Evolutionary conservation across 2,113 vertebrate species (phyloP), one percentile per base, ranked within the genome.

Genomic region (Pycnonotus jocosus): DNA sequence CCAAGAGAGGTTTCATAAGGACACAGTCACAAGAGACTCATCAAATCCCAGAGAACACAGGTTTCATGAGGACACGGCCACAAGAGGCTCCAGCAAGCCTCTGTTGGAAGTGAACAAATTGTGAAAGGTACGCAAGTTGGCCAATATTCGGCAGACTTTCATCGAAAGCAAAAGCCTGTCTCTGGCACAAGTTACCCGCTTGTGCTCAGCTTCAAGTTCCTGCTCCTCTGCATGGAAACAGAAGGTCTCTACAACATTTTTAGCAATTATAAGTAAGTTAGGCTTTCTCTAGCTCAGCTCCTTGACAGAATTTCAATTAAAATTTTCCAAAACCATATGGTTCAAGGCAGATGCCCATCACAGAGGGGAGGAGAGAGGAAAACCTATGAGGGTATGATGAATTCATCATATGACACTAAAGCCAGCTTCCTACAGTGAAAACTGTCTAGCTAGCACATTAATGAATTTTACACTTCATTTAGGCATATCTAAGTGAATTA

Each of bases 81-180:
- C 37, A 66, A 50, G 56, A 92, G 42, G 45, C 27, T 91, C 50
- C 50, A 90, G 85, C 70, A 92, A 56, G 37, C 10, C 81, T 61
- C 90, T 82, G 74, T 21, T 90, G 81, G 85, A 95, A 94, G 33
- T 17, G 71, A 80, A 81, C 35, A 68, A 85, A 81, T 22, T 74
- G 53, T 68, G 57, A 87, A 95, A 94, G 81, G 74, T 94, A 85
- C 1, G 5, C 1, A 16, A 90, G 66, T 86, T 94, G 90, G 93
- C 92, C 93, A 85, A 88, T 76, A 92, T 35, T 85, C 7, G 6
- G n/a, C 85, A 95, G 90, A 88, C 48, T 95, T 96, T 96, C 96
- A 81, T 94, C 8, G 90, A 96, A 96, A 96, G 96, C 95, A 91
- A 85, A 96, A 94, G 78, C n/a, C 53, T 93, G 66, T 91, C 93